A percentile compares a stretch with the other conserved stretches of the same genome.
Evolutionary conservation across 2,888 invertebrate genomes (phyloP).

Genomic region (Mesochorus sp.): DNA sequence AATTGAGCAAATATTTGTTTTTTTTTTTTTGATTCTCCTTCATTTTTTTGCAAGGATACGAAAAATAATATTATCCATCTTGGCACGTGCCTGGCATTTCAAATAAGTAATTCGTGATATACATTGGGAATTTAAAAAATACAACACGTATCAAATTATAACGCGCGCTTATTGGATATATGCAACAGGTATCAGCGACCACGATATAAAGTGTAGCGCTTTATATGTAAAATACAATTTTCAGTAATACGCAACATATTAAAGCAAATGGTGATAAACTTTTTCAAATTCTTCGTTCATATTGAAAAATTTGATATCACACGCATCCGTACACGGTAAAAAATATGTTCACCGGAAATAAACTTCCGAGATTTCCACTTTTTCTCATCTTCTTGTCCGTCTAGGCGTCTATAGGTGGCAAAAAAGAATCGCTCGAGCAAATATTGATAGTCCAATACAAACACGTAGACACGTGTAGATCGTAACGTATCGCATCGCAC

Average conservation of each 20-base stretch:
- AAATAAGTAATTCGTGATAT: neutral
- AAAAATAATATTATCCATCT: neutral
- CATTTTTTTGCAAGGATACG: neutral
- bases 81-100: neutral
- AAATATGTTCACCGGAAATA: no score
- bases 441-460: constrained; percentile 37
- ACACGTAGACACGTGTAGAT: neutral
- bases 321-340: no score
- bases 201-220: no score
- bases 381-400: neutral
- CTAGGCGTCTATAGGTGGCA: neutral
- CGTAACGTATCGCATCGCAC: constrained; percentile 1
- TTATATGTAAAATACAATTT: no score
- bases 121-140: neutral
- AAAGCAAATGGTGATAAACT: no score
- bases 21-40: no score
- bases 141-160: no score
- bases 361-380: neutral
- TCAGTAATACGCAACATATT: no score
- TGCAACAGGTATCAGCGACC: no score
- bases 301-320: no score
- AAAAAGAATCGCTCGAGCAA: constrained; percentile 6
- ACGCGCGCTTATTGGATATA: no score
- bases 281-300: no score
- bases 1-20: neutral